Conservation (phyloP, 2,888 invertebrate genomes). For the Epinotia ramella region DNA sequence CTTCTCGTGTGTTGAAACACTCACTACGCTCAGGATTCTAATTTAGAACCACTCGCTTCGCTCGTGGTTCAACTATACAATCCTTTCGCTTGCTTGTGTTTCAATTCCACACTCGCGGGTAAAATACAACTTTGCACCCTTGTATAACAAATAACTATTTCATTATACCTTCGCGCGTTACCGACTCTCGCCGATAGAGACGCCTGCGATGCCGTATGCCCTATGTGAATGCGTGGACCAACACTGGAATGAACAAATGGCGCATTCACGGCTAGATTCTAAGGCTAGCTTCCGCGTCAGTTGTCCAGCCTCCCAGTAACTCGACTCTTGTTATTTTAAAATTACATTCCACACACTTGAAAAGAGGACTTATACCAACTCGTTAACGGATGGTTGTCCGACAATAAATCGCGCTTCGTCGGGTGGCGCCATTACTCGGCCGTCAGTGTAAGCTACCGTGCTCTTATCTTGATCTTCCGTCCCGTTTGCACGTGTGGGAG, state of each 20-base stretch:
- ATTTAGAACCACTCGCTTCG: no score
- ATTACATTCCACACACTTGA: constrained; percentile 35
- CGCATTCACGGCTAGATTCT: constrained; percentile 7
- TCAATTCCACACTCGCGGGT: no score
- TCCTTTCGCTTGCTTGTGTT: no score
- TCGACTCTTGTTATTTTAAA: constrained; percentile 30
- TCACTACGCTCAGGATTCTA: no score
- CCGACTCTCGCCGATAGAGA: not conserved
- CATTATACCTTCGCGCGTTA: not conserved
- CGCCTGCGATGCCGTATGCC: not conserved
- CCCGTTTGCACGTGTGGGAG: not conserved
- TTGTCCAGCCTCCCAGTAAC: constrained; percentile 14
- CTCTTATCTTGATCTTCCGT: constrained; percentile 18
- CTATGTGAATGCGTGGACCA: not conserved
- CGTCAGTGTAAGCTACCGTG: constrained; percentile 48
- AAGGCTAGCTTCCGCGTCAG: constrained; percentile 24
- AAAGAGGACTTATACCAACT: constrained; percentile 42
- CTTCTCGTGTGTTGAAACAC: no score
- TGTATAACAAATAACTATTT: no score
- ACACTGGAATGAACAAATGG: constrained; percentile 4
- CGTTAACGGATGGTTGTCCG: constrained; percentile 42
- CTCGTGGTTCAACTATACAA: no score
- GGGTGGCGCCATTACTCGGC: constrained; percentile 66
- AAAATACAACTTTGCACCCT: no score
- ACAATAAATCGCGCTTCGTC: constrained; percentile 54